Percentiles rank a stretch among this genome's conserved stretches.
phyloP scores from a whole-genome alignment of 2,113 vertebrate species.

The Anoura caudifer region DNA sequence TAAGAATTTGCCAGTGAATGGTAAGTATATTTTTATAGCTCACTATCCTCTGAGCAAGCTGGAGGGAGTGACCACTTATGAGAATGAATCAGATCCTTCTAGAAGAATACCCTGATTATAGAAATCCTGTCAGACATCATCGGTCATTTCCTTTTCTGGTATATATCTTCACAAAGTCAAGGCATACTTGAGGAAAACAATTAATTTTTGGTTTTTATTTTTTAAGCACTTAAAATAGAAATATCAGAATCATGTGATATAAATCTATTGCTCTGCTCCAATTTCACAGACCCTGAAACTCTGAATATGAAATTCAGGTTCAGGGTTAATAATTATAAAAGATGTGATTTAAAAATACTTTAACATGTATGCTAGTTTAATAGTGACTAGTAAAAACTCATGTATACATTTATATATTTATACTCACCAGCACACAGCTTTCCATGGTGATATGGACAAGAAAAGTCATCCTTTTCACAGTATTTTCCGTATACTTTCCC shows the following conservation, averaged over 20 bases:
- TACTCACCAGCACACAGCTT: conserved; percentile 90
- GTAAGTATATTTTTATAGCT: conserved; percentile 43
- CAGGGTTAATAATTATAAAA: not conserved
- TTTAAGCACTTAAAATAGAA: not conserved
- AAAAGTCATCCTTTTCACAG: conserved; percentile 96
- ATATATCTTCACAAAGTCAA: conserved; percentile 19
- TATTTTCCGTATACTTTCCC: conserved; percentile 91
- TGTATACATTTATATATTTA: not conserved
- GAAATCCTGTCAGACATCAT: not conserved
- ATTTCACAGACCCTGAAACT: not conserved
- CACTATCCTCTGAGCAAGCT: conserved; percentile 9
- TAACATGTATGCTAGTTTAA: not conserved
- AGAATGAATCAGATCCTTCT: conserved; percentile 30
- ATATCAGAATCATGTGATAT: not conserved
- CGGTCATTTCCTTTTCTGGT: conserved; percentile 16
- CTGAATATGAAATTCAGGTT: conserved; percentile 5
- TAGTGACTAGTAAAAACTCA: not conserved
- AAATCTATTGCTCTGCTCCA: not conserved
- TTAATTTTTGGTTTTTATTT: conserved; percentile 24
- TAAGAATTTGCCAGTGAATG: conserved; percentile 44
- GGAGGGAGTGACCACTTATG: not conserved
- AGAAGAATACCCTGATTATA: conserved; percentile 43
- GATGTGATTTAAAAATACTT: not conserved
- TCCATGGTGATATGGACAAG: conserved; percentile 90
- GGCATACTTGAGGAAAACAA: not conserved